Percentiles rank a stretch among this genome's conserved stretches.
Evolutionary conservation across 2,797 vertebrate genomes (phyloP).

Genomic region (Echiichthys vipera): DNA sequence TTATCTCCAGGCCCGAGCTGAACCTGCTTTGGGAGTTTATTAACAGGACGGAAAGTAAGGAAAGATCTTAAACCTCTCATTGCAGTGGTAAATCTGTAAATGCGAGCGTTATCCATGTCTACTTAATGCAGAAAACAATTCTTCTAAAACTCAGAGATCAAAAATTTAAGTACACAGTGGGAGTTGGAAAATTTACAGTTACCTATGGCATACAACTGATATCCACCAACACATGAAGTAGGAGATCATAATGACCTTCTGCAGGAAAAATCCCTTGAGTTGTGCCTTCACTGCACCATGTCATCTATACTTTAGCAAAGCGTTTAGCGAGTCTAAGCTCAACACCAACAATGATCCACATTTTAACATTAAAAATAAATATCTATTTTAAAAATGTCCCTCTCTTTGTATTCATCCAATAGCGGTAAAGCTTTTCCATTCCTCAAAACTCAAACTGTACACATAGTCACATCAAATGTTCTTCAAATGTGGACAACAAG

Average conservation of each 20-base stretch:
- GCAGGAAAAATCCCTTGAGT: slow-evolving; percentile 32
- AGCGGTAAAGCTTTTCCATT: background rate
- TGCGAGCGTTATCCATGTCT: slow-evolving; percentile 29
- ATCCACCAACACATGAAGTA: slow-evolving; percentile 33
- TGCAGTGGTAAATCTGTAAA: slow-evolving; percentile 4
- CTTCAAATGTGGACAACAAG: slow-evolving; percentile 3
- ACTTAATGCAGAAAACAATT: slow-evolving; percentile 43
- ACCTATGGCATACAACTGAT: slow-evolving; percentile 38
- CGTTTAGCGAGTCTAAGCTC: background rate
- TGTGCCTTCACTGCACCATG: slow-evolving; percentile 15
- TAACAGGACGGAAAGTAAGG: slow-evolving; percentile 2
- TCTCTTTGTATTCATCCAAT: background rate
- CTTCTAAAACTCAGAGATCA: slow-evolving; percentile 29
- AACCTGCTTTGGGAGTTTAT: slow-evolving; percentile 16
- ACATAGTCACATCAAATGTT: slow-evolving; percentile 7
- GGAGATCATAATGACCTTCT: slow-evolving; percentile 33
- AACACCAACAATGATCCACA: background rate
- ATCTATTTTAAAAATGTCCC: background rate
- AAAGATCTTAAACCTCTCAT: slow-evolving; percentile 22
- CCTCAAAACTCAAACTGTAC: background rate
- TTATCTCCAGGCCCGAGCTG: slow-evolving; percentile 24
- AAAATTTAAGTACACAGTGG: slow-evolving; percentile 27
- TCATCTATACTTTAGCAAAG: background rate
- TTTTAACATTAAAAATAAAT: background rate
- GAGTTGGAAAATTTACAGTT: slow-evolving; percentile 24